Evolutionary conservation across 2,113 vertebrate species (phyloP).

Genomic region (Paraplagusia blochii): DNA sequence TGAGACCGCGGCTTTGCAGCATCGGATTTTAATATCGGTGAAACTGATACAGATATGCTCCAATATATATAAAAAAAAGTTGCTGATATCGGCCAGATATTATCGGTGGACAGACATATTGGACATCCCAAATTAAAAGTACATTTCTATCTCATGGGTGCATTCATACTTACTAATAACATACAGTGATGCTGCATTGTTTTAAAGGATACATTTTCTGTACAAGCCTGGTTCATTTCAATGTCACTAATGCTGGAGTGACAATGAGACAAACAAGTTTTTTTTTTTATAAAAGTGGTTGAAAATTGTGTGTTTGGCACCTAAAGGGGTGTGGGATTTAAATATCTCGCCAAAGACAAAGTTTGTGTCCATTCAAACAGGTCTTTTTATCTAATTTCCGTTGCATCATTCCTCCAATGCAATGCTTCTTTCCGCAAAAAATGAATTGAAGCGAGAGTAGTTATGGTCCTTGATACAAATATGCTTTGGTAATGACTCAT

Average conservation of each 20-base stretch:
- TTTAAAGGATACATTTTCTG: not conserved
- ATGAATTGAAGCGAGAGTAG: slow-evolving; percentile 5
- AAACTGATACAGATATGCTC: too few relatives aligned
- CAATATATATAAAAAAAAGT: too few relatives aligned
- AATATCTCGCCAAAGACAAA: slow-evolving; percentile 36
- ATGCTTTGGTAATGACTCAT: slow-evolving; percentile 27
- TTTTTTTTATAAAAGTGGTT: slow-evolving; percentile 18
- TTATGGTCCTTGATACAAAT: slow-evolving; percentile 29
- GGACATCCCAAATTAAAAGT: too few relatives aligned
- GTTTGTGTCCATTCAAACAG: slow-evolving; percentile 35
- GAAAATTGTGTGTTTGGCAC: slow-evolving; percentile 26
- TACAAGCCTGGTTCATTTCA: not conserved
- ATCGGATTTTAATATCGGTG: too few relatives aligned
- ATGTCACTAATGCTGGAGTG: too few relatives aligned
- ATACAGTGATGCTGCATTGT: not conserved
- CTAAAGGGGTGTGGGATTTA: slow-evolving; percentile 30
- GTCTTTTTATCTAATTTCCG: slow-evolving; percentile 37
- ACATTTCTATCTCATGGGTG: too few relatives aligned
- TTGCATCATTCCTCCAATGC: slow-evolving; percentile 6
- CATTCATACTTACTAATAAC: too few relatives aligned
- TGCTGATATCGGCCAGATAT: too few relatives aligned
- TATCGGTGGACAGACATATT: too few relatives aligned
- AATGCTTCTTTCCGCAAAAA: slow-evolving; percentile 22
- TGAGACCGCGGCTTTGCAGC: too few relatives aligned
- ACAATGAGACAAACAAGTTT: slow-evolving; percentile 1